These are phyloP conservation scores for Hormaphis cornu DNA, from an alignment of 1,140 invertebrate species.

Conservation along the genomic window DNA sequence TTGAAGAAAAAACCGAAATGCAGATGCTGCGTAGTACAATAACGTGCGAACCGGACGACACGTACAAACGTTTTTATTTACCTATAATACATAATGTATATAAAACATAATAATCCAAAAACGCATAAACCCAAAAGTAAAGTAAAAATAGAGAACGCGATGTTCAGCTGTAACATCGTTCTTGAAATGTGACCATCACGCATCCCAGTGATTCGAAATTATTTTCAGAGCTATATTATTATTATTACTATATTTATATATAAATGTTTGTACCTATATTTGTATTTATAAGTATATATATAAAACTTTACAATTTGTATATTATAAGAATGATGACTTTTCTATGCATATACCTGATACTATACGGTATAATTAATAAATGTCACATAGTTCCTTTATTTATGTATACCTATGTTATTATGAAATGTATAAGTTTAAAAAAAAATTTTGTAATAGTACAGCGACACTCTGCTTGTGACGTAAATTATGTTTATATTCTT, in stretches of 20 bases:
- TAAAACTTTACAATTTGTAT: conserved; percentile 30
- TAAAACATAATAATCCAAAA: conserved; percentile 26
- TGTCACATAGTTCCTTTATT: conserved; percentile 30
- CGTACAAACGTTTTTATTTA: conserved; percentile 18
- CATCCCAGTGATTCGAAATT: conserved; percentile 15
- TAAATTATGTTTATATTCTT: background rate
- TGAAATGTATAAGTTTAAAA: background rate
- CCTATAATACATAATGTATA: background rate
- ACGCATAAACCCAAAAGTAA: conserved; percentile 23
- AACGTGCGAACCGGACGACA: conserved; percentile 39
- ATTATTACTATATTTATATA: conserved; percentile 21
- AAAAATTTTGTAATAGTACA: conserved; percentile 11
- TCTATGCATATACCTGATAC: conserved; percentile 3
- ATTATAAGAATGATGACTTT: conserved; percentile 29
- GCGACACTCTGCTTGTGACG: conserved; percentile 24
- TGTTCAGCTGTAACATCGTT: conserved; percentile 17
- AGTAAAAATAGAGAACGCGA: background rate
- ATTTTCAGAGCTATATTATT: conserved; percentile 31
- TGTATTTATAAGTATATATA: conserved; percentile 32
- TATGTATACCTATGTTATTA: conserved; percentile 7
- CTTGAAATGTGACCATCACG: background rate
- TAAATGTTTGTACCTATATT: conserved; percentile 32
- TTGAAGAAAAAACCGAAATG: conserved; percentile 85
- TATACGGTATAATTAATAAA: conserved; percentile 22
- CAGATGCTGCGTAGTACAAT: conserved; percentile 81